Conservation (phyloP, 1,140 invertebrate genomes). For the Eumaeus atala region DNA sequence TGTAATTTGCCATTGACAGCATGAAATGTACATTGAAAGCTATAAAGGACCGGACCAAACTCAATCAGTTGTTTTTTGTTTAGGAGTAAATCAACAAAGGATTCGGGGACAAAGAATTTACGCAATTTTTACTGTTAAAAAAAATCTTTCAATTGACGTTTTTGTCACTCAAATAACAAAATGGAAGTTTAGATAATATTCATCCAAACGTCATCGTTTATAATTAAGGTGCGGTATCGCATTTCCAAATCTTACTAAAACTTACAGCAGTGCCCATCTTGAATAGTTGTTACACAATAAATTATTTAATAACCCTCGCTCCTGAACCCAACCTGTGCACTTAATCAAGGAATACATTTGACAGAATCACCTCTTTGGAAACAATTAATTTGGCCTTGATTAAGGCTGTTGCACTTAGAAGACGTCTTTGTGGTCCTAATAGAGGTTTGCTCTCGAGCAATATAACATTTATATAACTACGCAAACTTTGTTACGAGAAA, state of each 20-base stretch:
- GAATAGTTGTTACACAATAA: slow-evolving; percentile 67
- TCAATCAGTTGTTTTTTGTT: slow-evolving; percentile 54
- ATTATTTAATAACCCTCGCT: slow-evolving; percentile 66
- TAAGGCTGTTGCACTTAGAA: slow-evolving; percentile 43
- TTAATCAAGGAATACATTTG: slow-evolving; percentile 63
- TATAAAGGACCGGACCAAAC: slow-evolving; percentile 57
- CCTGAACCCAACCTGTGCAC: slow-evolving; percentile 47
- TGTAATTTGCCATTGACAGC: slow-evolving; percentile 67
- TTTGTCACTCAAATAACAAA: too few relatives aligned
- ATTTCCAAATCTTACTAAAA: slow-evolving; percentile 56
- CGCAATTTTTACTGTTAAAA: too few relatives aligned
- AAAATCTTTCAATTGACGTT: too few relatives aligned
- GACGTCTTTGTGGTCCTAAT: slow-evolving; percentile 40
- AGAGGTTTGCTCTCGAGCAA: slow-evolving; percentile 20
- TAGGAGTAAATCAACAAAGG: slow-evolving; percentile 19
- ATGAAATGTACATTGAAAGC: slow-evolving; percentile 66
- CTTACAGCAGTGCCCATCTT: slow-evolving; percentile 51
- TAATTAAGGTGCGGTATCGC: slow-evolving; percentile 39
- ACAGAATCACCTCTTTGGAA: slow-evolving; percentile 61
- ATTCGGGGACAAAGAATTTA: slow-evolving; percentile 1
- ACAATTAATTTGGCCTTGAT: slow-evolving; percentile 62
- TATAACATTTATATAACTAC: slow-evolving; percentile 14
- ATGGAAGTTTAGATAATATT: slow-evolving; percentile 34
- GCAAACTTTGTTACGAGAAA: neutral
- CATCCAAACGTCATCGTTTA: slow-evolving; percentile 37